Evolutionary conservation across 2,888 invertebrate species (phyloP), one percentile per base, ranked within the genome.

Genomic region (Drosophila villosipedis): DNA sequence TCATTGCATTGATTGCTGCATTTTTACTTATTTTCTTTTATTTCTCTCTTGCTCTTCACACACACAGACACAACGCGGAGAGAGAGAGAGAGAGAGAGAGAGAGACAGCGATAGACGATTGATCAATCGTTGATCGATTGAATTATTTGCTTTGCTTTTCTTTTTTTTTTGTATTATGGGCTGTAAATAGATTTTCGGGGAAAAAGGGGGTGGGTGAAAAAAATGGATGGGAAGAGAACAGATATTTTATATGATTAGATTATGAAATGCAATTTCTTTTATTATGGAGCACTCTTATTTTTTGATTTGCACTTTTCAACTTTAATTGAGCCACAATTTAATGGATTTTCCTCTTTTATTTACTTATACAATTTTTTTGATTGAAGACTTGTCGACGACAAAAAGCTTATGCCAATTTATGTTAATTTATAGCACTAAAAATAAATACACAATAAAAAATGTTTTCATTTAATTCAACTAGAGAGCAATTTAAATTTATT

Each of bases 401-500:
- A 68, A 80, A 77, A 83, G 81, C 77, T 85, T 75, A 76, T 78
- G 90, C 88, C 86, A 86, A 86, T 86, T 86, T 89, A 90, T 88
- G 85, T 86, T 88, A 83, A 89, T 86, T 86, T 83, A 47, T 47
- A 89, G 60, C 79, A 83, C 85, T 89, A 89, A 89, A 89, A 84
- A 86, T 89, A 89, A 84, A 86, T 89, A 87, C 53, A 80, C 67
- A 76, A 47, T 22, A 76, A 76, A 58, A 41, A 41, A 82, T 84
- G 67, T 84, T 89, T 84, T 89, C 69, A 88, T 88, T 90, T 81
- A 89, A 89, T 89, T 85, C 66, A 86, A 90, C 81, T 87, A 81
- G 85, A 83, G 88, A 83, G 81, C 86, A 86, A 86, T 86, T 86
- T 89, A 86, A 89, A 88, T 83, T 90, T 86, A 86, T 86, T 86